phyloP scores from a whole-genome alignment of 1,140 invertebrate genomes.

The Choristoneura fumiferana region DNA sequence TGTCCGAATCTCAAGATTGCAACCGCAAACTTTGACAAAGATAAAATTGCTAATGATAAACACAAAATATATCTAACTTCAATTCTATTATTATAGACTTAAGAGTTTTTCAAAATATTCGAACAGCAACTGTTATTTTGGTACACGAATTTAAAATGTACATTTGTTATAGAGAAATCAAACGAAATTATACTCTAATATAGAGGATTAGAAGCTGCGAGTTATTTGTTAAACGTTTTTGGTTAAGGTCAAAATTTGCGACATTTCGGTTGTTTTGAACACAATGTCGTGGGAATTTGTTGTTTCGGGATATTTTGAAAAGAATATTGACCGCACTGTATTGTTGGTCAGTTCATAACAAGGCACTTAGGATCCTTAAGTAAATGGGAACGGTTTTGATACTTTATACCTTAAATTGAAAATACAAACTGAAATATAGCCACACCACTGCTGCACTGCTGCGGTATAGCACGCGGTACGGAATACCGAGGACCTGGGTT shows the following conservation, averaged over 20 bases:
- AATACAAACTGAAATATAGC: too few species aligned
- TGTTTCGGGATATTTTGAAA: slow-evolving; percentile 42
- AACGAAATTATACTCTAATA: neutral
- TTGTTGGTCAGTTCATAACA: slow-evolving; percentile 61
- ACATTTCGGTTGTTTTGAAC: slow-evolving; percentile 48
- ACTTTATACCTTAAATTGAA: too few species aligned
- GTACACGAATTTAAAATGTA: neutral
- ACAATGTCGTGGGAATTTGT: slow-evolving; percentile 56
- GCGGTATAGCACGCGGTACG: too few species aligned
- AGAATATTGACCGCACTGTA: slow-evolving; percentile 58
- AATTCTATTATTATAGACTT: slow-evolving; percentile 21
- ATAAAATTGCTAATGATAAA: slow-evolving; percentile 21
- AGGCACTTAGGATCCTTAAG: slow-evolving; percentile 42
- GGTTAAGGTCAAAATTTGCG: slow-evolving; percentile 46
- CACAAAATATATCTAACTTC: slow-evolving; percentile 14
- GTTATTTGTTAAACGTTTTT: slow-evolving; percentile 22
- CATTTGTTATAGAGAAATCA: neutral
- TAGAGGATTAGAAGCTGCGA: neutral
- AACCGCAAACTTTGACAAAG: slow-evolving; percentile 46
- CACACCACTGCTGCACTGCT: too few species aligned
- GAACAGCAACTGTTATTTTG: neutral
- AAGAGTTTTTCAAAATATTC: neutral
- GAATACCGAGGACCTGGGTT: too few species aligned
- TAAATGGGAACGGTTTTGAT: slow-evolving; percentile 28
- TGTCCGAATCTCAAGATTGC: slow-evolving; percentile 50